Base-by-base conservation (phyloP, 2,797 vertebrate species). In the Jordanella pulchra region DNA sequence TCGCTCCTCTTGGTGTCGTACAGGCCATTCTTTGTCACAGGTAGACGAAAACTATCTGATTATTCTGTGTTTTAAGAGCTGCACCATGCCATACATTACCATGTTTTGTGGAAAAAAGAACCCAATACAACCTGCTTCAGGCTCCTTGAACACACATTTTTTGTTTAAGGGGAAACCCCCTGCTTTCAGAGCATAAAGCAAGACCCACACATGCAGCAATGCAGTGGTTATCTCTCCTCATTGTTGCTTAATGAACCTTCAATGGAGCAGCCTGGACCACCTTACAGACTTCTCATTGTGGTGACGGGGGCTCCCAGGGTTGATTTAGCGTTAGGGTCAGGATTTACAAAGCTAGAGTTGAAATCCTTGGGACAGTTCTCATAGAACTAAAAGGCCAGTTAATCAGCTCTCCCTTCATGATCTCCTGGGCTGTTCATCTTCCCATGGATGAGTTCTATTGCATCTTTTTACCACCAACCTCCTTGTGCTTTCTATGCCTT, bases 171-270 rank as follows among this genome's bases (percentile, higher is more conserved):
- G 73, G 77, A 87, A 71, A 72, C 71, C 77, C 78, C 72, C 67
- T 23, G 58, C 77, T 82, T 80, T 84, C 78, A 78, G 54, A 45
- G 78, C 56, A 83, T 82, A 80, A 89, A 85, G 80, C 68, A 70
- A 92, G 91, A 91, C 83, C 88, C 88, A 82, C 78, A 85, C 82
- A 84, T 71, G 74, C 75, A 82, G 84, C 86, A 80, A 85, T 81
- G 73, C 86, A 83, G 70, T 51, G 74, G 84, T 87, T 91, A 93
- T 90, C 87, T 80, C 86, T 88, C 88, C 86, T 89, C 28, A 88
- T 94, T 95, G 94, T 95, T 70, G 77, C 89, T 94, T 94, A 94
- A 95, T 93, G 94, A 94, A 94, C 82, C 92, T 75, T 81, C 84
- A 93, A 86, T 93, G 83, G 91, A 89, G 86, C 82, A 81, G 86